phyloP scores from a whole-genome alignment of 2,888 invertebrate species.

The Atethmia centrago region DNA sequence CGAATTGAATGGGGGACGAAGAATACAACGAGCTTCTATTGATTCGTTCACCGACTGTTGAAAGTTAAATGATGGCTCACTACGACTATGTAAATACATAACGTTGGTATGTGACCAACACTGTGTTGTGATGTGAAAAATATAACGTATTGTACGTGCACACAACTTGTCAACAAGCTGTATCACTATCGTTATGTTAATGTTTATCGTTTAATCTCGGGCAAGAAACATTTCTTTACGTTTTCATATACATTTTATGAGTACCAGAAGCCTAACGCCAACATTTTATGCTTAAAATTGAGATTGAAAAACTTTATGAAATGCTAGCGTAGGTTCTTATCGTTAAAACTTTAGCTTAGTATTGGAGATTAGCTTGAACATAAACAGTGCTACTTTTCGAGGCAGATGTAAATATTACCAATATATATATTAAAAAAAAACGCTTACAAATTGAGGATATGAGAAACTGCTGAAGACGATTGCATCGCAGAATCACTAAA shows the following conservation, averaged over 20 bases:
- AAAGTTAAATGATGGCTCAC: constrained; percentile 13
- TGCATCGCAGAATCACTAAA: neutral
- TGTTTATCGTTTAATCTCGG: neutral
- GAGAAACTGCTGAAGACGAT: neutral
- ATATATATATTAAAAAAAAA: neutral
- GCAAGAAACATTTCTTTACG: neutral
- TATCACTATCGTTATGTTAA: constrained; percentile 4
- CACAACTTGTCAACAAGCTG: constrained; percentile 7
- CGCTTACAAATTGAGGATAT: neutral
- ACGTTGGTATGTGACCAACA: neutral
- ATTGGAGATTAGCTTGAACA: constrained; percentile 1
- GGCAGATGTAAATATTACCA: neutral
- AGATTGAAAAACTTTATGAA: constrained; percentile 38
- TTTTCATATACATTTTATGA: neutral
- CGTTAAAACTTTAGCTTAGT: constrained; percentile 1
- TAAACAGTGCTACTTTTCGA: neutral
- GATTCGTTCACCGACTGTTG: constrained; percentile 19
- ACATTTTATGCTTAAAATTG: constrained; percentile 24
- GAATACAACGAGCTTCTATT: constrained; percentile 32
- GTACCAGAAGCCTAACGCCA: neutral
- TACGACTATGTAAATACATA: constrained; percentile 10
- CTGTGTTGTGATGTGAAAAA: neutral
- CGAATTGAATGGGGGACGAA: constrained; percentile 22
- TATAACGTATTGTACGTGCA: neutral
- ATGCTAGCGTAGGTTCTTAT: neutral